Evolutionary conservation across 2,888 invertebrate species (phyloP).

Genomic region (Aporophyla lueneburgensis): DNA sequence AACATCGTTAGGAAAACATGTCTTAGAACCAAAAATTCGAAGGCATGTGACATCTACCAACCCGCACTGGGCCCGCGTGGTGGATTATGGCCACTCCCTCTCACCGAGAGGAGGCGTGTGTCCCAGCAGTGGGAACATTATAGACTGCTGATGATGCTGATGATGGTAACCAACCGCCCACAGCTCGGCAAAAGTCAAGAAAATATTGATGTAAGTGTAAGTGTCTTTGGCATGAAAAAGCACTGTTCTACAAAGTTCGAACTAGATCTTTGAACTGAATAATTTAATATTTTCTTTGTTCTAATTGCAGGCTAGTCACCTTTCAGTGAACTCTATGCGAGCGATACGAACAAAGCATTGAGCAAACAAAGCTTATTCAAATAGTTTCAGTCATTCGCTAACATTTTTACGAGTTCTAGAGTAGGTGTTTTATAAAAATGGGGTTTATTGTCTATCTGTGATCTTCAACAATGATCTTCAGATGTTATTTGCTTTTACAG

Average conservation of each 20-base stretch:
- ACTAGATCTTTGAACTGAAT: conserved; percentile 19
- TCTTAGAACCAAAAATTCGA: no score
- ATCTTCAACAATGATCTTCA: neutral
- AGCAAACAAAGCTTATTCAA: conserved; percentile 24
- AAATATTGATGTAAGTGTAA: no score
- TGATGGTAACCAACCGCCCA: no score
- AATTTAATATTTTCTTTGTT: conserved; percentile 19
- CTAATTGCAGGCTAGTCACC: conserved; percentile 21
- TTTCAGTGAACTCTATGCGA: conserved; percentile 16
- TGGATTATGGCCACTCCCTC: no score
- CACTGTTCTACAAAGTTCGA: neutral
- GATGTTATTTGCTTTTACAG: neutral
- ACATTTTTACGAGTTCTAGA: neutral
- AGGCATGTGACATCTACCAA: no score
- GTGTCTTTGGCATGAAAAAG: neutral
- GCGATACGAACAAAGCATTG: conserved; percentile 19
- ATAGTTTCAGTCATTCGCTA: conserved; percentile 14
- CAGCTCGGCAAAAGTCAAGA: neutral
- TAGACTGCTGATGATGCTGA: no score
- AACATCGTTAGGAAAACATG: no score
- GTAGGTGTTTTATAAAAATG: neutral
- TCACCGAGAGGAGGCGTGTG: no score
- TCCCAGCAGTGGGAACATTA: no score
- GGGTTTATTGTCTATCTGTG: neutral
- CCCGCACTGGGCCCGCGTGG: no score